Evolutionary conservation across 2,888 invertebrate genomes (phyloP).

Genomic region (Schizaphis graminum): DNA sequence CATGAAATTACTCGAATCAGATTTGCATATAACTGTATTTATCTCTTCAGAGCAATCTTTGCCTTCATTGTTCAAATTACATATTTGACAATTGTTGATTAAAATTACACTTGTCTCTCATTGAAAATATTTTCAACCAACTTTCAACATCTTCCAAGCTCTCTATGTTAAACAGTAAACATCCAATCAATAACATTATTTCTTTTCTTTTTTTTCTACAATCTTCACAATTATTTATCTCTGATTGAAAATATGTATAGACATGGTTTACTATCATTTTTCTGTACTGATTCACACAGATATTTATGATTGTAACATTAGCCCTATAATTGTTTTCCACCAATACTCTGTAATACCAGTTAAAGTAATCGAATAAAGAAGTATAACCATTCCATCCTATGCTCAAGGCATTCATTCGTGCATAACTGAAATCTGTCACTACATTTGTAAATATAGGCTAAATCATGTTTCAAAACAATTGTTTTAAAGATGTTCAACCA

Average conservation of each 20-base stretch:
- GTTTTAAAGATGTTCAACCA: neutral
- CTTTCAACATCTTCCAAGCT: neutral
- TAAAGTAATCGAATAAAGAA: neutral
- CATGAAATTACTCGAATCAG: no score
- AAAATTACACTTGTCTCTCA: no score
- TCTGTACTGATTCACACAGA: conserved; percentile 30
- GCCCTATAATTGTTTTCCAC: neutral
- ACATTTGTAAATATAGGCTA: neutral
- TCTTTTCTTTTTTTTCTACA: no score
- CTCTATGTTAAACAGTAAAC: neutral
- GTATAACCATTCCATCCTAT: neutral
- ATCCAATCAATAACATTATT: neutral
- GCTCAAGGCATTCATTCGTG: neutral
- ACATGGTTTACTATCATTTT: conserved; percentile 42
- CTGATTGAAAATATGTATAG: neutral
- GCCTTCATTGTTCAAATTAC: no score
- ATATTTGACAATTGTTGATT: no score
- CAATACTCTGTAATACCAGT: conserved; percentile 9
- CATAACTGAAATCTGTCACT: neutral
- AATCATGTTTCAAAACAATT: neutral
- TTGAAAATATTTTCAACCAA: neutral
- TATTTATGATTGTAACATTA: conserved; percentile 15
- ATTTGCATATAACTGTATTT: no score
- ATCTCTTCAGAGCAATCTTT: no score
- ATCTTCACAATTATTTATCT: no score